A percentile compares a stretch with the other conserved stretches of the same genome.
phyloP scores from a whole-genome alignment of 2,113 vertebrate genomes.

The Apeltes quadracus region DNA sequence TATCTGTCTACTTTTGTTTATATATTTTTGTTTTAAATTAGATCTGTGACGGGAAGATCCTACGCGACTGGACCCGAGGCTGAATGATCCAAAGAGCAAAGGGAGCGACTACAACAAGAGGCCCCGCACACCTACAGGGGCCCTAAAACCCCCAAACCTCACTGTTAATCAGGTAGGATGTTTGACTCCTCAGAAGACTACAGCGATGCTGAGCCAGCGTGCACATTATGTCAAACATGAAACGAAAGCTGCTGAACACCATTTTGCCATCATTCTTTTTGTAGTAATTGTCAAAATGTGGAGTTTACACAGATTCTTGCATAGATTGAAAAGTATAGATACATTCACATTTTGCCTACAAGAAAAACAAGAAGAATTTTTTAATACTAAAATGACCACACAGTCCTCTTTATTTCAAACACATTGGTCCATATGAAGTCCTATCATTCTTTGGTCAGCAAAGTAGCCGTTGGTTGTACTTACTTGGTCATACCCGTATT shows the following conservation, averaged over 20 bases:
- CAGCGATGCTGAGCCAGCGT: neutral
- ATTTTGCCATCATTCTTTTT: neutral
- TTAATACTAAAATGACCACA: neutral
- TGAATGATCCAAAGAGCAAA: neutral
- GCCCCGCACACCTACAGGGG: neutral
- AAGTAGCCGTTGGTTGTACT: neutral
- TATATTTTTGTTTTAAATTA: neutral
- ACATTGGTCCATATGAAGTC: neutral
- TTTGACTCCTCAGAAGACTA: neutral
- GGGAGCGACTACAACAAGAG: neutral
- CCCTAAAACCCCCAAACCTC: neutral
- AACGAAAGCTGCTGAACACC: neutral
- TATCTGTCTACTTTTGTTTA: neutral
- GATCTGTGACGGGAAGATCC: neutral
- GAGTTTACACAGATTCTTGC: too few relatives aligned
- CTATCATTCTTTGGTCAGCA: neutral
- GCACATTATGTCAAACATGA: neutral
- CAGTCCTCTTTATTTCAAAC: neutral
- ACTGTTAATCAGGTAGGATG: constrained; percentile 1
- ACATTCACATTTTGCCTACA: neutral
- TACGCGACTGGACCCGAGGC: neutral
- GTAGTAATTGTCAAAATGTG: neutral
- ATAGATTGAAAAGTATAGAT: too few relatives aligned
- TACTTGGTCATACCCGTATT: neutral
- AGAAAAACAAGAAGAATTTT: neutral